Evolutionary conservation across 2,797 vertebrate genomes (phyloP), one percentile per base, ranked within the genome.

Genomic region (Rhodeus uyekii): DNA sequence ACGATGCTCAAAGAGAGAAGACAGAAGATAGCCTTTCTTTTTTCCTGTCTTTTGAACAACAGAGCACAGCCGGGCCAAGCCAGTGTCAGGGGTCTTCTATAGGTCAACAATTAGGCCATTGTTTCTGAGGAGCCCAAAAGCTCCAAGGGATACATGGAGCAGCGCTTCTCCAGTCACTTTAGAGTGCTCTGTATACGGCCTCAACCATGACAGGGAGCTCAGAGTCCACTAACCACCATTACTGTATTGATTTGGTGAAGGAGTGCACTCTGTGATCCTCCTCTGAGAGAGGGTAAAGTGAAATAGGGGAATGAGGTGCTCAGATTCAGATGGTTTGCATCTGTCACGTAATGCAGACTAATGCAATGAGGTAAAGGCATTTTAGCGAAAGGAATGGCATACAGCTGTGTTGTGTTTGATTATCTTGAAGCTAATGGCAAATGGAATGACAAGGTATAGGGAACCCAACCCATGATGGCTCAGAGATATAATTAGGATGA

Each of bases 221-320:
- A 0, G 55, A 84, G 82, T 90, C 92, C 89, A 91, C 81, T 85
- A 91, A 94, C 87, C 89, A 78, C 89, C 65, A 73, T 87, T 92
- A 89, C 92, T 71, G 73, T 92, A 96, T 95, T 91, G 96, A 97
- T 96, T 93, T 93, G 91, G 88, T 89, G 86, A 89, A 88, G 90
- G 91, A 90, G 93, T 91, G 89, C 89, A 88, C 89, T 86, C 86
- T 1, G 13, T 81, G 89, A 90, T 89, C 89, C 76, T 0, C 48
- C 87, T 85, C 36, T 55, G 44, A 32, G 87, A 90, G 88, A 91
- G 12, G 14, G 85, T 86, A 87, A 86, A 73, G 86, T 84, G 0
- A 78, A 78, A 42, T 87, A 73, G 88, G 79, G 65, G 55, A 58
- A 67, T 80, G 46, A 71, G 64, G 44, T 22, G 50, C 46, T 64